Base-by-base conservation (phyloP, 1,140 invertebrate genomes). In the Helicoverpa armigera region DNA sequence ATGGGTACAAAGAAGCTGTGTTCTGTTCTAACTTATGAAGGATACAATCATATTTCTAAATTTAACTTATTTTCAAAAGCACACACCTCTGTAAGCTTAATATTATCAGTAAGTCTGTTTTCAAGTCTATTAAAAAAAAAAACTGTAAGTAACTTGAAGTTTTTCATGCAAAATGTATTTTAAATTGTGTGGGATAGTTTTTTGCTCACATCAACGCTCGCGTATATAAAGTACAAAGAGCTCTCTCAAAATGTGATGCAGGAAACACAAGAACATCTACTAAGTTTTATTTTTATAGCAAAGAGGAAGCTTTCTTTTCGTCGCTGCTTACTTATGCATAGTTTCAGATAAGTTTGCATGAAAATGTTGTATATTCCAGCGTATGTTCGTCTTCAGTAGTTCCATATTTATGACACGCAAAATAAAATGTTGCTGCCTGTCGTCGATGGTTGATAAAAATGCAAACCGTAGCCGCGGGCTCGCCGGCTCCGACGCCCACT, bases 321-420 rank as follows among this genome's bases (percentile, higher is more conserved):
- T 85, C 72, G 86, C 86, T 88, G 83, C 86, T 94, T 92, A 87
- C 88, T 91, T 93, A 94, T 93, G 93, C 93, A 94, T 93, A 92
- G 91, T 92, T 92, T 90, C 86, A 90, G 89, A 94, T 92, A 94
- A 92, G 87, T 94, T 93, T 91, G 87, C 88, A 93, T 92, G 87
- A 90, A 91, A 88, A 92, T 89, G 70, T 89, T 88, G 84, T 87
- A 83, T 90, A 86, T 89, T 87, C 84, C 82, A 86, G 79, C 87
- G 88, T 89, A 85, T 90, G 87, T 89, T 89, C 86, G 85, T 88
- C 88, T 88, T 88, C 83, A 88, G 84, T 84, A 87, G 89, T 91
- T 92, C 88, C 90, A 93, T 94, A 94, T 94, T 93, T 94, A 94
- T 93, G 87, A 85, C 89, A 94, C 91, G 93, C 89, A 93, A 91